Percentiles rank a stretch among this genome's conserved stretches.
phyloP scores from a whole-genome alignment of 2,888 invertebrate species.

The Hirtodrosophila confusa region DNA sequence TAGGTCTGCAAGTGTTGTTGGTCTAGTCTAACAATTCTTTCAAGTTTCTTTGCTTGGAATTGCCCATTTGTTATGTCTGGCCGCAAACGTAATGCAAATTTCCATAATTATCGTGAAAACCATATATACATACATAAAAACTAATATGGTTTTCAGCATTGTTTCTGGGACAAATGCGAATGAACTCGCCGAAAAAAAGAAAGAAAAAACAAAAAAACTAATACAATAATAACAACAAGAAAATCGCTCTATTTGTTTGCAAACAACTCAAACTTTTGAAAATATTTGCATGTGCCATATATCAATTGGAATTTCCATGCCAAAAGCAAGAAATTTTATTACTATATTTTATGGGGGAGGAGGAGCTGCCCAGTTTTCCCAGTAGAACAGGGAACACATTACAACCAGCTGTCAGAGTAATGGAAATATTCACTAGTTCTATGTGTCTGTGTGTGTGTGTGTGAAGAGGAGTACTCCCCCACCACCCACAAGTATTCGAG shows the following conservation, averaged over 20 bases:
- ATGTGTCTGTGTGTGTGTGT: conserved; percentile 8
- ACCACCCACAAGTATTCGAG: conserved; percentile 9
- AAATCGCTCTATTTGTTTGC: conserved; percentile 58
- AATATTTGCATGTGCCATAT: conserved; percentile 72
- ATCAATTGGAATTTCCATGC: conserved; percentile 59
- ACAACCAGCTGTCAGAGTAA: conserved; percentile 62
- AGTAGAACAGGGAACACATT: conserved; percentile 51
- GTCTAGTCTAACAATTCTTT: not conserved
- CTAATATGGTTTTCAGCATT: conserved; percentile 47
- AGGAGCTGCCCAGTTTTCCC: conserved; percentile 20
- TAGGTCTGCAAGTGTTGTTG: not conserved
- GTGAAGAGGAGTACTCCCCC: not conserved
- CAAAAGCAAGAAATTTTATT: conserved; percentile 14
- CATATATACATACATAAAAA: conserved; percentile 16
- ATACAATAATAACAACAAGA: conserved; percentile 9
- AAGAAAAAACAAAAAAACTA: conserved; percentile 27
- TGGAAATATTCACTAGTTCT: conserved; percentile 29
- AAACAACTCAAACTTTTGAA: conserved; percentile 56
- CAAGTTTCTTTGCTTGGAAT: conserved; percentile 7
- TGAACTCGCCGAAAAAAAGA: conserved; percentile 50
- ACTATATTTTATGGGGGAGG: conserved; percentile 26
- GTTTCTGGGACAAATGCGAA: conserved; percentile 71
- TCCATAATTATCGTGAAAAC: conserved; percentile 48
- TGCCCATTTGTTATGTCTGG: conserved; percentile 14
- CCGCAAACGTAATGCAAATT: conserved; percentile 42